Conservation (phyloP, 2,113 vertebrate species). For the Dicerorhinus sumatrensis region DNA sequence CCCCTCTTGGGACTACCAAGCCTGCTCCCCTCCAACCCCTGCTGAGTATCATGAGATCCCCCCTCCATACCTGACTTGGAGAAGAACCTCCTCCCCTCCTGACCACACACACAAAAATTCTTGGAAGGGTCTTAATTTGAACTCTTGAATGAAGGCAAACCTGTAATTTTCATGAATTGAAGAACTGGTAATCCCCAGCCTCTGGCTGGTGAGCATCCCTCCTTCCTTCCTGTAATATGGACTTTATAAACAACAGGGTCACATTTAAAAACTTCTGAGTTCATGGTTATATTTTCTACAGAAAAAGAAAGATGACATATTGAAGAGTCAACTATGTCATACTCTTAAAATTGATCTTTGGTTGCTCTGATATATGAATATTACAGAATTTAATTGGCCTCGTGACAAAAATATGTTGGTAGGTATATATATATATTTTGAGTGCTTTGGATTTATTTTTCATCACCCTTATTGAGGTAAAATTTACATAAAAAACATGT, state of each 20-base stretch:
- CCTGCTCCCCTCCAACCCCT: not conserved
- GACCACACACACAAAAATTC: slow-evolving; percentile 50
- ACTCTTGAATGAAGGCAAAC: slow-evolving; percentile 48
- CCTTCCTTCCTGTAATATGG: slow-evolving; percentile 2
- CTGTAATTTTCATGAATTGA: slow-evolving; percentile 75
- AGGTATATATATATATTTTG: not conserved
- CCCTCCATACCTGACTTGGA: not conserved
- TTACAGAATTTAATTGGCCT: not conserved
- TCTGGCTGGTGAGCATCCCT: not conserved
- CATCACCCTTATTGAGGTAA: not conserved
- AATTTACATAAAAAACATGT: not conserved
- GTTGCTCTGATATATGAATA: not conserved
- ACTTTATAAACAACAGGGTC: slow-evolving; percentile 56
- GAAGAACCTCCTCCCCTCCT: not conserved
- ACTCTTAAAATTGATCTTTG: not conserved
- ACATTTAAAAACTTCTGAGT: not conserved
- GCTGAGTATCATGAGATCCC: not conserved
- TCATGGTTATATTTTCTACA: slow-evolving; percentile 48
- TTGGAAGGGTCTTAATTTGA: slow-evolving; percentile 70
- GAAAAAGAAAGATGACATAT: not conserved
- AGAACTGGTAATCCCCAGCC: slow-evolving; percentile 54
- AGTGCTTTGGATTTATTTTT: not conserved
- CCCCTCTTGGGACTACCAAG: not conserved
- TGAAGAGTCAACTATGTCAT: not conserved
- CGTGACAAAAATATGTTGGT: not conserved